Conservation (phyloP, 1,140 invertebrate genomes). For the Portunus trituberculatus region DNA sequence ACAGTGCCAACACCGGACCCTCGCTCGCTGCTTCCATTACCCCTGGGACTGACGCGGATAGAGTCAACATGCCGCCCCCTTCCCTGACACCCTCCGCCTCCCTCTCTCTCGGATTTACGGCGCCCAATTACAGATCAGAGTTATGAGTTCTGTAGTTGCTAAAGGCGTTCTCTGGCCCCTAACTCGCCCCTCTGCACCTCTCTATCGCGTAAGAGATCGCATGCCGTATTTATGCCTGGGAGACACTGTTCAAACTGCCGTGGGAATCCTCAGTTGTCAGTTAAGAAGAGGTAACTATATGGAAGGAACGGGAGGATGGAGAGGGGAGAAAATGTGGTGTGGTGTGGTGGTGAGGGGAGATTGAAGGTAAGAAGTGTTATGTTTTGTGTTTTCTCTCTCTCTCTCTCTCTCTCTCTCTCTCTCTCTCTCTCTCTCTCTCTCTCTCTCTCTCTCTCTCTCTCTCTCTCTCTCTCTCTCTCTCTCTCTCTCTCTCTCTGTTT, state of each 20-base stretch:
- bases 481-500: too few relatives aligned
- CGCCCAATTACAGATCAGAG: constrained; percentile 6
- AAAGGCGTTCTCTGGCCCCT: not conserved
- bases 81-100: not conserved
- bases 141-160: not conserved
- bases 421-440: too few relatives aligned
- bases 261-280: too few relatives aligned
- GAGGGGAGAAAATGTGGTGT: too few relatives aligned
- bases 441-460: too few relatives aligned
- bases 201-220: not conserved
- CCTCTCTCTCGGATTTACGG: not conserved
- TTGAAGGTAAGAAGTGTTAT: too few relatives aligned
- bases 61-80: not conserved
- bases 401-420: not conserved
- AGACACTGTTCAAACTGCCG: too few relatives aligned
- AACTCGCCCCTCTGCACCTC: not conserved
- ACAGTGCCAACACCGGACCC: not conserved
- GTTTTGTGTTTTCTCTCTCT: not conserved
- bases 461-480: too few relatives aligned
- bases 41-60: not conserved
- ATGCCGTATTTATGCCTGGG: too few relatives aligned
- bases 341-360: too few relatives aligned
- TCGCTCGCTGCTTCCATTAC: not conserved
- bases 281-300: too few relatives aligned
- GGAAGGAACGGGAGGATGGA: too few relatives aligned